Evolutionary conservation across 1,140 invertebrate genomes (phyloP).

Genomic region (Arctopsyche grandis): DNA sequence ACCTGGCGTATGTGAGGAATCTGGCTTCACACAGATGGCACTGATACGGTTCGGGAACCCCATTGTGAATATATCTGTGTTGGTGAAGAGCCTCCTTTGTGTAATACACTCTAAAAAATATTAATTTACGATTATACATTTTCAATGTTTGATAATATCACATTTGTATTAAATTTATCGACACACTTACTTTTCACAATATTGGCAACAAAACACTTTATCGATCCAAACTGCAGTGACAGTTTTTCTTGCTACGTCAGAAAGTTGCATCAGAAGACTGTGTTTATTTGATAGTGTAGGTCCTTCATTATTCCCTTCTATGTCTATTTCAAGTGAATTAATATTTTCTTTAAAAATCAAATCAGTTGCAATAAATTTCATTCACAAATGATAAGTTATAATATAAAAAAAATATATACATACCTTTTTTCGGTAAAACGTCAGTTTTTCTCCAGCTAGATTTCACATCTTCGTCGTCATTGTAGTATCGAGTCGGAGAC

Average conservation of each 20-base stretch:
- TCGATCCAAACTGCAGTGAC: constrained; percentile 33
- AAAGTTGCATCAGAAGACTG: constrained; percentile 23
- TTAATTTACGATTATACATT: not conserved
- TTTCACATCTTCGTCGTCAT: constrained; percentile 2
- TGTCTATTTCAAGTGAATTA: not conserved
- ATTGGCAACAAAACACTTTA: constrained; percentile 34
- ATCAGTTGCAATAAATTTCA: too few relatives aligned
- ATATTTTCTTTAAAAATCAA: not conserved
- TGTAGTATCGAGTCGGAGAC: not conserved
- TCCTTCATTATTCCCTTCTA: not conserved
- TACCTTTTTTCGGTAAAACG: not conserved
- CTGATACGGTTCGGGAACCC: constrained; percentile 5
- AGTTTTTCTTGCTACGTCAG: constrained; percentile 25
- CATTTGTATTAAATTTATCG: not conserved
- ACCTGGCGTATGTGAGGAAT: constrained; percentile 36
- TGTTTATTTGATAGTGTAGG: constrained; percentile 19
- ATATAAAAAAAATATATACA: too few relatives aligned
- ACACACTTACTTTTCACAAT: constrained; percentile 35
- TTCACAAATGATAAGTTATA: too few relatives aligned
- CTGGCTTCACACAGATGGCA: constrained; percentile 36
- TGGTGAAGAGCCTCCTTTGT: constrained; percentile 40
- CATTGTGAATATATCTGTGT: constrained; percentile 24
- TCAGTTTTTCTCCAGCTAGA: constrained; percentile 10
- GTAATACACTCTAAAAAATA: constrained; percentile 38
- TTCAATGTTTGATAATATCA: not conserved